phyloP scores from a whole-genome alignment of 64 coral and sea anemone genomes.

The Pachyseris speciosa region DNA sequence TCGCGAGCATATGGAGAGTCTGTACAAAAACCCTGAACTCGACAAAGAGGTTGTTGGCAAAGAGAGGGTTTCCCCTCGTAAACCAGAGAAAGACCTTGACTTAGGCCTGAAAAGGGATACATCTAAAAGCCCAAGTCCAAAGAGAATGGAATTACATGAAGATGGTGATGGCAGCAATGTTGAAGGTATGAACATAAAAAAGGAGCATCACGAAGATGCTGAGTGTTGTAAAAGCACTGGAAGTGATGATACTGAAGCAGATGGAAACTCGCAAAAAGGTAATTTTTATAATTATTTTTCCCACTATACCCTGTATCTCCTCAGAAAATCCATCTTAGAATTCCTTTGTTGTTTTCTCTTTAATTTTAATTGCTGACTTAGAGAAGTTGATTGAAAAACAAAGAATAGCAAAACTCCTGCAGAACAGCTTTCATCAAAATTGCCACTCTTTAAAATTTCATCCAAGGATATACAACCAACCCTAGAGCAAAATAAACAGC shows the following conservation, averaged over 20 bases:
- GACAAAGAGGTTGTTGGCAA: slow-evolving; percentile 66
- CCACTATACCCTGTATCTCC: neutral
- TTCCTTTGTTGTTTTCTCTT: no score
- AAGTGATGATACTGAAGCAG: slow-evolving; percentile 10
- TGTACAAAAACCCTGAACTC: slow-evolving; percentile 54
- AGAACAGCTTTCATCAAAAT: no score
- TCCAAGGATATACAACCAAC: no score
- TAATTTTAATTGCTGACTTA: no score
- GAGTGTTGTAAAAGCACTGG: slow-evolving; percentile 61
- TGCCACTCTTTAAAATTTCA: neutral
- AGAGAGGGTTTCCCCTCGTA: slow-evolving; percentile 67
- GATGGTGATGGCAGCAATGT: slow-evolving; percentile 37
- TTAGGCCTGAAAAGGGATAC: slow-evolving; percentile 39
- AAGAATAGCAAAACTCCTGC: no score
- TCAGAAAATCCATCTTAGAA: neutral
- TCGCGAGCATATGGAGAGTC: slow-evolving; percentile 81
- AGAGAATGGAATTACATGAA: slow-evolving; percentile 44
- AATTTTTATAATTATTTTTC: neutral
- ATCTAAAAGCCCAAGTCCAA: slow-evolving; percentile 66
- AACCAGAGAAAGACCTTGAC: slow-evolving; percentile 57
- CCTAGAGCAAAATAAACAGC: no score
- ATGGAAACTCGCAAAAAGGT: neutral
- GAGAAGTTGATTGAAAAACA: no score
- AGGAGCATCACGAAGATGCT: slow-evolving; percentile 60
- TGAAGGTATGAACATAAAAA: slow-evolving; percentile 69